Evolutionary conservation across 2,797 vertebrate species (phyloP), one percentile per base, ranked within the genome.

Genomic region (Vespertilio murinus): DNA sequence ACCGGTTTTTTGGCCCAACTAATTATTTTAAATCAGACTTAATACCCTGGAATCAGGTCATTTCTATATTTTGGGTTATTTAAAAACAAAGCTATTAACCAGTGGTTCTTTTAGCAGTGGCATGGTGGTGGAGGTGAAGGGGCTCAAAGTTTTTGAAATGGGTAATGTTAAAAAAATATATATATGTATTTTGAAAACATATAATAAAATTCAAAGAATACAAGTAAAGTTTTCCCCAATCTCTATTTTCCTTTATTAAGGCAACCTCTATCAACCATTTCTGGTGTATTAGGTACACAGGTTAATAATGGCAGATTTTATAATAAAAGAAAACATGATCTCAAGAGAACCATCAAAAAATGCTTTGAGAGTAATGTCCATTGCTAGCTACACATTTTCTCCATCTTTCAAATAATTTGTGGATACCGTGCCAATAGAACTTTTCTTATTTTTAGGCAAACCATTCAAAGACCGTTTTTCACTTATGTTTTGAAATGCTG

Each of bases 61-160:
- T 49, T 67, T 92, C 47, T 77, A 71, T 74, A 74, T 42, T 73
- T 87, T 25, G 80, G 33, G n/a, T 12, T 56, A 90, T 33, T 90
- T 73, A 85, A 90, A 95, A 83, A 45, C 70, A 89, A 78, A 82
- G 86, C 59, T 40, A 17, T 87, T 65, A 84, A 86, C 40, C 42
- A 92, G 54, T 70, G 42, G 69, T 67, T 74, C 40, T 83, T 88
- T 87, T 23, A 95, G 16, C 45, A 85, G 45, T 67, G 56, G 59
- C 33, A 67, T 42, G 13, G 47, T 4, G 17, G 35, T 30, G 4
- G 22, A 22, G 38, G 14, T n/a, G 25, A 88, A 18, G 8, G 42
- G 28, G 33, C 35, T 71, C 78, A 71, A 64, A 14, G 4, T 74
- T 52, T 81, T 42, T 61, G 40, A 91, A 91, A 61, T 69, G 77